These are phyloP conservation scores for Odocoileus virginianus DNA, from an alignment of 2,113 vertebrate species.

Conservation along the genomic window DNA sequence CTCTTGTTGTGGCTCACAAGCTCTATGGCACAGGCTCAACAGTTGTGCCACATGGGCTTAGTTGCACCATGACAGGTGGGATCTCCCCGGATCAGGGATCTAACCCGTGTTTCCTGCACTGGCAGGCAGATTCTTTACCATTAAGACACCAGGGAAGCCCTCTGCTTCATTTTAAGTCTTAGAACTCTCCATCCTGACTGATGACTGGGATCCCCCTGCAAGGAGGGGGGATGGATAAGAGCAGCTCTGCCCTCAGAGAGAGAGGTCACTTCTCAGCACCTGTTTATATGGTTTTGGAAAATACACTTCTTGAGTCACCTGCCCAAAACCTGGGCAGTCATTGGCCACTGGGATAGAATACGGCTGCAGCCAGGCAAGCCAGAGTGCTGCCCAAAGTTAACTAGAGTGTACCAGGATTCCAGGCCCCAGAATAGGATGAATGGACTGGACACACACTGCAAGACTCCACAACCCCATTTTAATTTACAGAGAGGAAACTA, in stretches of 20 bases:
- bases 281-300: not conserved
- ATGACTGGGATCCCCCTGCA: not conserved
- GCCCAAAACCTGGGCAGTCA: not conserved
- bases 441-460: not conserved
- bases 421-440: not conserved
- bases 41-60: not conserved
- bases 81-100: not conserved
- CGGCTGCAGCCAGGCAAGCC: not conserved
- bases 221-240: not conserved
- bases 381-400: not conserved
- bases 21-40: not conserved
- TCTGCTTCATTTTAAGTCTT: not conserved
- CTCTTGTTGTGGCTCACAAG: not conserved
- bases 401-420: not conserved
- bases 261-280: not conserved
- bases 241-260: not conserved
- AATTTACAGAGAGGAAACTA: not conserved
- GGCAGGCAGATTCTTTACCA: not conserved
- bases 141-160: not conserved
- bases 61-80: not conserved
- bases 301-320: not conserved
- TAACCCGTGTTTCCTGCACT: not conserved
- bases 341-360: not conserved
- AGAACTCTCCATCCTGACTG: not conserved
- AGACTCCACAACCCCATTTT: not conserved